Conservation (phyloP, 2,113 vertebrate species). For the Eublepharis macularius region DNA sequence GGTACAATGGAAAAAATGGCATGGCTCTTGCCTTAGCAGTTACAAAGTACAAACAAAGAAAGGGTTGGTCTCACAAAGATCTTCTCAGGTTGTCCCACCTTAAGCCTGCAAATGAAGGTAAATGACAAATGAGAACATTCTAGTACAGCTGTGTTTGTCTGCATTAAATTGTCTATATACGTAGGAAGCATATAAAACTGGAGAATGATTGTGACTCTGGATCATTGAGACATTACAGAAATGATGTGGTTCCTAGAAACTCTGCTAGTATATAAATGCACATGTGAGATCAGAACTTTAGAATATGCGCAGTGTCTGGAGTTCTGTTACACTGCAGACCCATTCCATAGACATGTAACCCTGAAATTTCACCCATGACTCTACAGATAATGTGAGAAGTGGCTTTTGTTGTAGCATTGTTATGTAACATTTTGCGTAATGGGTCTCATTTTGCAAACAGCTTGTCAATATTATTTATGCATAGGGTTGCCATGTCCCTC, state of each 20-base stretch:
- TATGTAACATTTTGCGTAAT: too few relatives aligned
- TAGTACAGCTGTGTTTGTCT: neutral
- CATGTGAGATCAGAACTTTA: too few relatives aligned
- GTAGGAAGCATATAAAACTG: neutral
- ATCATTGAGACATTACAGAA: neutral
- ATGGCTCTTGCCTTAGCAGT: conserved; percentile 87
- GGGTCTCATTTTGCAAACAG: too few relatives aligned
- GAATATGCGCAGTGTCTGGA: too few relatives aligned
- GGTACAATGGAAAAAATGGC: conserved; percentile 91
- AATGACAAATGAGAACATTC: conserved; percentile 40
- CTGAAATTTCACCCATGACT: too few relatives aligned
- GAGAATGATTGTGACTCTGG: neutral
- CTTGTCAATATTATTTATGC: too few relatives aligned
- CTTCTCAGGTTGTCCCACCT: conserved; percentile 91
- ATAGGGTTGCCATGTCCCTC: too few relatives aligned
- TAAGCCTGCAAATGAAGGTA: conserved; percentile 92
- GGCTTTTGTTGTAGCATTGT: too few relatives aligned
- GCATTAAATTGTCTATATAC: neutral
- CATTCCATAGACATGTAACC: too few relatives aligned
- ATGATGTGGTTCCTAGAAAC: neutral
- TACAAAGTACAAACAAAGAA: conserved; percentile 91
- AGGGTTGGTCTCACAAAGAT: conserved; percentile 95
- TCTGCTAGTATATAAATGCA: neutral
- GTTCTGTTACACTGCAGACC: too few relatives aligned
- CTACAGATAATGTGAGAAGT: too few relatives aligned